phyloP scores from a whole-genome alignment of 2,888 invertebrate species.

The Hesperia comma region DNA sequence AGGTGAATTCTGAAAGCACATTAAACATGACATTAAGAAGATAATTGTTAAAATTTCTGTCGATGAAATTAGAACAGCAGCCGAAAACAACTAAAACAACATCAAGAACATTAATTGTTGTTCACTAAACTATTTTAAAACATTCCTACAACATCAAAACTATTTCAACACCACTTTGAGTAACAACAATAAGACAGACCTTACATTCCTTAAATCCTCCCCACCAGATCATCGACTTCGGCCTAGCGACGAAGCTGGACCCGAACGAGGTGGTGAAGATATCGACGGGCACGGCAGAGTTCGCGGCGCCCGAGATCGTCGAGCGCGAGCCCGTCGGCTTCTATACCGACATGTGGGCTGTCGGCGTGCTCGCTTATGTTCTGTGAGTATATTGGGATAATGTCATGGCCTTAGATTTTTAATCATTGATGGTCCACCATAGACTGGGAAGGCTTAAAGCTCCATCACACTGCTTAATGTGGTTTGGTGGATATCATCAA shows the following conservation, averaged over 20 bases:
- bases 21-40: no score
- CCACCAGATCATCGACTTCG: slow-evolving; percentile 95
- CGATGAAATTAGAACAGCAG: no score
- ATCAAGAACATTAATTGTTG: neutral
- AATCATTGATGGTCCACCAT: no score
- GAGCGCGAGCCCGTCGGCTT: slow-evolving; percentile 99
- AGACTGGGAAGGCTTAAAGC: no score
- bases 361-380: slow-evolving; percentile 99
- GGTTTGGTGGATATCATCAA: no score
- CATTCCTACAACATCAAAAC: no score
- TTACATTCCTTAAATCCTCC: neutral
- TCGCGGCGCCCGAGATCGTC: slow-evolving; percentile 99
- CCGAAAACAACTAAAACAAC: no score
- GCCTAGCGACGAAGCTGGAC: slow-evolving; percentile 98
- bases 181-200: neutral
- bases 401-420: no score
- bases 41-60: no score
- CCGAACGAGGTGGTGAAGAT: slow-evolving; percentile 99
- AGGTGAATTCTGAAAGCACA: no score
- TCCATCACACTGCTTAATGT: no score
- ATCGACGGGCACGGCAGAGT: slow-evolving; percentile 99
- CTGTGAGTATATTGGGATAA: slow-evolving; percentile 90
- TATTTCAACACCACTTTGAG: no score
- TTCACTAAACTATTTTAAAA: neutral
- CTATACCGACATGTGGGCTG: slow-evolving; percentile 99